Evolutionary conservation across 2,888 invertebrate genomes (phyloP), one percentile per base, ranked within the genome.

Genomic region (Drosophila austrosaltans): DNA sequence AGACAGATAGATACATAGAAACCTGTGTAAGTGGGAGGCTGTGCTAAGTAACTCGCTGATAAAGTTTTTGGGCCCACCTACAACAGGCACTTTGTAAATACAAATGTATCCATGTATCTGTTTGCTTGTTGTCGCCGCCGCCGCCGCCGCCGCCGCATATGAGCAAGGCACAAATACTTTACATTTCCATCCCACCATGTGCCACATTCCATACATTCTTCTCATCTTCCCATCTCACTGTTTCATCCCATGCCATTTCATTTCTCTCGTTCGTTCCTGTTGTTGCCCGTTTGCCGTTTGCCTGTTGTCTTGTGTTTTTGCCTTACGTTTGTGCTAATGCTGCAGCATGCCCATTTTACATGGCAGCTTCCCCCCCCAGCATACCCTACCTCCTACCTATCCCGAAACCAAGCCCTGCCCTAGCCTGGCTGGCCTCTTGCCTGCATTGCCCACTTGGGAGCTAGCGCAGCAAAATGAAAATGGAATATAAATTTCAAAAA

Each of bases 401-500:
- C 48, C 42, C 20, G n/a, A 7, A 6, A n/a, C 44, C 62, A 40
- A 16, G 40, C 12, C 39, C 16, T 39, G 16, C 32, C 53, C 53
- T 8, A 12, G 16, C 60, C 48, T 48, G 57, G 16, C 16, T 39
- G 16, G 54, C 16, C 32, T 56, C 53, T 8, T 16, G 16, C 60
- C 48, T 48, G 57, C 56, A 63, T 61, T 66, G 56, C 57, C 69
- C 87, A 66, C 80, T 69, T 72, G 84, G 87, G 76, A 75, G 62
- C 67, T 66, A 63, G 68, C 73, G 67, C 62, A 66, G 67, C 63
- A 61, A 63, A 78, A 83, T 79, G 77, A 75, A 81, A 83, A 87
- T 87, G 85, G 72, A 79, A 87, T 77, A 79, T 79, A 74, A 85
- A 87, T 82, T 80, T 74, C 42, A 71, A 61, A 82, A 82, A 80